These are phyloP conservation scores for Agrypnia vestita DNA, from an alignment of 1,140 invertebrate species.

Conservation along the genomic window DNA sequence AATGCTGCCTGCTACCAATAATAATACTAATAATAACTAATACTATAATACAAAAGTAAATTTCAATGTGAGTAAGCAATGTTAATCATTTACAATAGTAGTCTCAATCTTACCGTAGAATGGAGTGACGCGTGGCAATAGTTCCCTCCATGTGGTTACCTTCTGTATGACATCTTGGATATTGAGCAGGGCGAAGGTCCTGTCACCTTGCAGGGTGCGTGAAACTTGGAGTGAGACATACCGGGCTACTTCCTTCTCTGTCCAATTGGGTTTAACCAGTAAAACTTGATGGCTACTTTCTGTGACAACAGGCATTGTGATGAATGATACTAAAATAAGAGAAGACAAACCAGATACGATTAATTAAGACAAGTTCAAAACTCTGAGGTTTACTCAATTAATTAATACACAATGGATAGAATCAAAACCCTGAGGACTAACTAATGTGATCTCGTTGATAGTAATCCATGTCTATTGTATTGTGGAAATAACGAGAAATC, in stretches of 20 bases:
- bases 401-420: too few relatives aligned
- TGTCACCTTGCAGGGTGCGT: constrained; percentile 79
- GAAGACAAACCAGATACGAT: too few relatives aligned
- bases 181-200: constrained; percentile 95
- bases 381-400: too few relatives aligned
- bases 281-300: background rate
- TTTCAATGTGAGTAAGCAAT: background rate
- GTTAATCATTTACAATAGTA: constrained; percentile 62
- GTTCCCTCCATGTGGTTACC: constrained; percentile 86
- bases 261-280: constrained; percentile 74
- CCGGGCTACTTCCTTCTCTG: constrained; percentile 65
- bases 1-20: too few relatives aligned
- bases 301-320: background rate
- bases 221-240: constrained; percentile 74
- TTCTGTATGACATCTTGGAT: constrained; percentile 90
- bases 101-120: constrained; percentile 84
- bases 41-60: background rate
- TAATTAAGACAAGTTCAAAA: too few relatives aligned
- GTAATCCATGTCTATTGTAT: too few relatives aligned
- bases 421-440: too few relatives aligned
- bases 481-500: too few relatives aligned
- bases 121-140: constrained; percentile 91
- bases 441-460: too few relatives aligned
- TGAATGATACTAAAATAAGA: too few relatives aligned
- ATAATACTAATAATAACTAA: too few relatives aligned